These are phyloP conservation scores for Cavia aperea DNA, from an alignment of 2,113 vertebrate genomes.

Conservation along the genomic window DNA sequence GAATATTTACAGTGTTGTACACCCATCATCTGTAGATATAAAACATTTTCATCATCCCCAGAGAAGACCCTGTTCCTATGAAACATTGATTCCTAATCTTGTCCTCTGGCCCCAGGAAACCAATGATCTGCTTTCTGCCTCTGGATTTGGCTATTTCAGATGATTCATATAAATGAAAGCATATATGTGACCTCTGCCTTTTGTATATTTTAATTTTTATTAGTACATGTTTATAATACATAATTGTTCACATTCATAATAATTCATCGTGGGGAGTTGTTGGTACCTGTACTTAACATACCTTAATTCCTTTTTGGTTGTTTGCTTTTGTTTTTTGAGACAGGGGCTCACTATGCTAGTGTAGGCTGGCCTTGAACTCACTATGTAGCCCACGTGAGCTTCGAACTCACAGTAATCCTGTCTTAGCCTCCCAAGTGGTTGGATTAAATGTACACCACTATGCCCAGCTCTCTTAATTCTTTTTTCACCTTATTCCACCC, in stretches of 20 bases:
- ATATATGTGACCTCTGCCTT: background rate
- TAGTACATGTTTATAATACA: background rate
- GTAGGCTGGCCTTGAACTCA: background rate
- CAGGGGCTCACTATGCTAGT: background rate
- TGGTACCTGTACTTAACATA: background rate
- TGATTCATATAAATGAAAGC: background rate
- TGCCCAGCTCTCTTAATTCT: background rate
- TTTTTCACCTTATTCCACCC: background rate
- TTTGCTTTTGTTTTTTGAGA: background rate
- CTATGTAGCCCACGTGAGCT: background rate
- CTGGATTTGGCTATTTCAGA: background rate
- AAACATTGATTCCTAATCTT: background rate
- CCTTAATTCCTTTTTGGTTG: background rate
- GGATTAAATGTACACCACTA: background rate
- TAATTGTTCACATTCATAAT: background rate
- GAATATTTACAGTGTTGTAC: background rate
- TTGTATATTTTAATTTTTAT: background rate
- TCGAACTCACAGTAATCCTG: background rate
- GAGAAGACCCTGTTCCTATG: background rate
- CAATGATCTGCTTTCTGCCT: background rate
- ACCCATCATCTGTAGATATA: background rate
- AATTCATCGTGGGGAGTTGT: background rate
- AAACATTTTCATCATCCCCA: background rate
- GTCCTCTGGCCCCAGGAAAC: background rate
- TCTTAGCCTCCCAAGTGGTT: background rate